Percentiles rank a stretch among this genome's conserved stretches.
Conservation (phyloP, 2,888 invertebrate genomes). For the Callimorpha dominula region DNA sequence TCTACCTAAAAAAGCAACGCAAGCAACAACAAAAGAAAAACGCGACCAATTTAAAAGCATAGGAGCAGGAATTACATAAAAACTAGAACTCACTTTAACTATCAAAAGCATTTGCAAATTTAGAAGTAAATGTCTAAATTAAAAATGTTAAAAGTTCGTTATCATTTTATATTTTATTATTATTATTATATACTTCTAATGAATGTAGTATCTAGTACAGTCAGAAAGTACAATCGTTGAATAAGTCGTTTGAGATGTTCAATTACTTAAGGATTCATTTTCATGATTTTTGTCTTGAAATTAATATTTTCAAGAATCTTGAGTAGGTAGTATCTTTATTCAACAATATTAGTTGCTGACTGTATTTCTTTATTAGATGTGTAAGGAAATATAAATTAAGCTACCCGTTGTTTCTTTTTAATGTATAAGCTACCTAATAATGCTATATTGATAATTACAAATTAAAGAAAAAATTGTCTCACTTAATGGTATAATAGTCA, state of each 20-base stretch:
- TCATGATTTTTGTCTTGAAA: too few relatives aligned
- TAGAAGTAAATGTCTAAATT: too few relatives aligned
- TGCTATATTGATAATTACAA: neutral
- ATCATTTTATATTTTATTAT: neutral
- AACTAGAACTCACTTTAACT: too few relatives aligned
- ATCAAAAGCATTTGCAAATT: neutral
- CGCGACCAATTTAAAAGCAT: too few relatives aligned
- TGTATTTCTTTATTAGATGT: neutral
- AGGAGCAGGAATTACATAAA: too few relatives aligned
- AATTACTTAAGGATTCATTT: too few relatives aligned
- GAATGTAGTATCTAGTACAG: neutral
- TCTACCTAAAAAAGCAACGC: too few relatives aligned
- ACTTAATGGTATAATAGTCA: neutral
- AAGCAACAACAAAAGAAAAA: too few relatives aligned
- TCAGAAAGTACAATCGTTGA: neutral
- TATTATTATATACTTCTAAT: neutral
- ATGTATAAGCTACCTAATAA: neutral
- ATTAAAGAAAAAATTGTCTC: neutral
- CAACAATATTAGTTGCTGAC: neutral
- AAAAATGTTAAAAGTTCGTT: neutral
- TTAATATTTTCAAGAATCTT: too few relatives aligned
- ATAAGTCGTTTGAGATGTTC: neutral
- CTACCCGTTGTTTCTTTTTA: neutral
- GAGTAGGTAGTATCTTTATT: neutral
- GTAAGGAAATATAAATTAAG: too few relatives aligned